These are phyloP conservation scores for Oxystoma pomonae DNA, from an alignment of 2,888 invertebrate species.

Conservation along the genomic window DNA sequence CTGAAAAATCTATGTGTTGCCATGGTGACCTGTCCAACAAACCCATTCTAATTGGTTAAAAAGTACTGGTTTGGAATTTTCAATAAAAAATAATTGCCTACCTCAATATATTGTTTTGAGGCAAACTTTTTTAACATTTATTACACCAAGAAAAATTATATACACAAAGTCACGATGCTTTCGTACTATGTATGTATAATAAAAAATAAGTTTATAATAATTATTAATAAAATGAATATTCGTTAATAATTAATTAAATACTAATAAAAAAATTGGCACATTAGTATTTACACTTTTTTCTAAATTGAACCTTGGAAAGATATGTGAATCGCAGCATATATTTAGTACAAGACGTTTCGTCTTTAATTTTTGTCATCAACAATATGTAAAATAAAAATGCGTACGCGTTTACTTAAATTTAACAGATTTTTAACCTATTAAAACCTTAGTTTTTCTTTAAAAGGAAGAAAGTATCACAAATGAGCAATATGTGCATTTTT, in stretches of 20 bases:
- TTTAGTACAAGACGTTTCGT: background rate
- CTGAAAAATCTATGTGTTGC: too few species aligned
- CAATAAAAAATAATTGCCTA: too few species aligned
- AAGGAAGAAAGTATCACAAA: background rate
- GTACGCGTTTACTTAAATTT: background rate
- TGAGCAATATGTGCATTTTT: background rate
- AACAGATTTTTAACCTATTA: background rate
- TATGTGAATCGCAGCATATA: conserved; percentile 35
- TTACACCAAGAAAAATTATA: background rate
- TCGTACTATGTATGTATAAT: too few species aligned
- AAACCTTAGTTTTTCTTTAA: background rate
- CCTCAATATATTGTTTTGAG: too few species aligned
- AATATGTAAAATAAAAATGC: background rate
- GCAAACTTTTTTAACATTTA: too few species aligned
- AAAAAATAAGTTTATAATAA: background rate
- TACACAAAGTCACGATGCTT: background rate
- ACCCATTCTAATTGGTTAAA: too few species aligned
- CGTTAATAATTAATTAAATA: background rate
- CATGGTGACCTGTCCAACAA: too few species aligned
- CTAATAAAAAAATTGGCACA: conserved; percentile 47
- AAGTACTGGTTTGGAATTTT: too few species aligned
- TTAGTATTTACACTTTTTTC: conserved; percentile 44
- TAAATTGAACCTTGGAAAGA: conserved; percentile 50
- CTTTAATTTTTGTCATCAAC: background rate
- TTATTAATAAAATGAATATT: background rate